These are phyloP conservation scores for Electrona antarctica DNA, from an alignment of 2,113 vertebrate species.

Conservation along the genomic window DNA sequence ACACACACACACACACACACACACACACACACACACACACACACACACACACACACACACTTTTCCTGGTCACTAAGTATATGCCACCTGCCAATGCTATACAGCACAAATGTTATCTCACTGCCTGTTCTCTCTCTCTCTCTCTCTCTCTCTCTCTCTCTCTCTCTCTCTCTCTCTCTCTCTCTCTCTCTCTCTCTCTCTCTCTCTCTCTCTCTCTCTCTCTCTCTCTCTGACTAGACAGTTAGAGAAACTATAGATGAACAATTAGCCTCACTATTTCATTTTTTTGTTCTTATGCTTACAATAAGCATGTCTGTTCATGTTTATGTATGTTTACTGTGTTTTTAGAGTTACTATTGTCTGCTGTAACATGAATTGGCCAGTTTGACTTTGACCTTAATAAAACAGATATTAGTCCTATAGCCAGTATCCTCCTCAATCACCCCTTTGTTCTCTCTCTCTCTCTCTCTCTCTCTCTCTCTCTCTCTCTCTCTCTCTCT, in stretches of 20 bases:
- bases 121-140: background rate
- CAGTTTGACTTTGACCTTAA: too few species aligned
- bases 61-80: conserved; percentile 55
- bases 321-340: too few species aligned
- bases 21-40: too few species aligned
- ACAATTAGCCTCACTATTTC: conserved; percentile 30
- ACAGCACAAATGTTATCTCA: conserved; percentile 31
- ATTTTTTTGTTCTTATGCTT: too few species aligned
- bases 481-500: background rate
- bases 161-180: conserved; percentile 20
- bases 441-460: conserved; percentile 19
- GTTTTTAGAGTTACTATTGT: too few species aligned
- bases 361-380: too few species aligned
- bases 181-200: conserved; percentile 15
- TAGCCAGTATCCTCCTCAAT: background rate
- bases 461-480: background rate
- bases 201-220: background rate
- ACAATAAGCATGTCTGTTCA: too few species aligned
- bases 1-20: too few species aligned
- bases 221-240: conserved; percentile 41
- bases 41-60: background rate
- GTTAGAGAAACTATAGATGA: conserved; percentile 50
- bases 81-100: conserved; percentile 48
- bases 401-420: too few species aligned
- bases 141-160: background rate